Conservation (phyloP, 1,140 invertebrate species). For the Drosophila cardini region DNA sequence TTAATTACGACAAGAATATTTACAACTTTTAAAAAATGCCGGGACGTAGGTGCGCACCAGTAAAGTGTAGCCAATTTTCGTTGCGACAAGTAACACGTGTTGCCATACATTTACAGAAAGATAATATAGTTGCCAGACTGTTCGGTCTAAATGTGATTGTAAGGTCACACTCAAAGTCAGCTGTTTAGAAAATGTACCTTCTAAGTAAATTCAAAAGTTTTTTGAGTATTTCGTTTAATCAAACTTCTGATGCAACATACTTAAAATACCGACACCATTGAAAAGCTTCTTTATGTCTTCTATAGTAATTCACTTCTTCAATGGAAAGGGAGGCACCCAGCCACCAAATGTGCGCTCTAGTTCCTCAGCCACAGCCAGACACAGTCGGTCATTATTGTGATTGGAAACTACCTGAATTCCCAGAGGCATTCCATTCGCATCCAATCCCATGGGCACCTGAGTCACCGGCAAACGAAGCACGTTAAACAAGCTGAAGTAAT, state of each 20-base stretch:
- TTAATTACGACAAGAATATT: not conserved
- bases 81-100: not conserved
- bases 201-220: slow-evolving; percentile 2
- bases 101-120: slow-evolving; percentile 10
- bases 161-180: slow-evolving; percentile 7
- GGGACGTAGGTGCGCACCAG: not conserved
- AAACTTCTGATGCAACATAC: slow-evolving; percentile 13
- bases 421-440: slow-evolving; percentile 90
- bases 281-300: slow-evolving; percentile 5
- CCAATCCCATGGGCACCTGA: slow-evolving; percentile 92
- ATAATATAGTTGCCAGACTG: slow-evolving; percentile 1
- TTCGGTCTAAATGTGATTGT: not conserved
- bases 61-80: slow-evolving; percentile 18
- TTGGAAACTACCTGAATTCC: slow-evolving; percentile 93
- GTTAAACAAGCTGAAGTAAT: slow-evolving; percentile 96
- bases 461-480: slow-evolving; percentile 93
- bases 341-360: slow-evolving; percentile 93
- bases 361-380: slow-evolving; percentile 92
- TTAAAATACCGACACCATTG: slow-evolving; percentile 51
- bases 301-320: slow-evolving; percentile 40
- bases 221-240: slow-evolving; percentile 8
- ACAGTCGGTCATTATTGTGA: slow-evolving; percentile 91
- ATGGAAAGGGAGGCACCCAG: slow-evolving; percentile 88
- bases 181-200: not conserved
- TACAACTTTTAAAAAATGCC: slow-evolving; percentile 17